Evolutionary conservation across 2,888 invertebrate species (phyloP).

Genomic region (Cataglyphis cursor): DNA sequence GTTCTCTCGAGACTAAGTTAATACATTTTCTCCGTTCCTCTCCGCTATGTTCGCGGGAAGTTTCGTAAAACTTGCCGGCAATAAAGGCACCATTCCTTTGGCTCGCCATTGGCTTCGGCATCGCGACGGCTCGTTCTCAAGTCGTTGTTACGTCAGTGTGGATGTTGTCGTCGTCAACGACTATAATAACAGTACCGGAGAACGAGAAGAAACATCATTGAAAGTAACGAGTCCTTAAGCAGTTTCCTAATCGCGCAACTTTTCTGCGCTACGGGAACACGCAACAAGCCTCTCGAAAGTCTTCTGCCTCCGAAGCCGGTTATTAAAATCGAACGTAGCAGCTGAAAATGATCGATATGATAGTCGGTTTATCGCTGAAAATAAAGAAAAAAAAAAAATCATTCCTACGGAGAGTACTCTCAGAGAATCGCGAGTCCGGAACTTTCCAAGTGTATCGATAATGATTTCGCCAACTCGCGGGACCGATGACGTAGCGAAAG

Average conservation of each 20-base stretch:
- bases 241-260: constrained; percentile 52
- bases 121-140: not conserved
- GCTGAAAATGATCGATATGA: constrained; percentile 21
- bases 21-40: constrained; percentile 57
- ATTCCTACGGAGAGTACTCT: not conserved
- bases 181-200: constrained; percentile 27
- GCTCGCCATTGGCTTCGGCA: constrained; percentile 37
- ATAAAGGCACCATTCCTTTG: constrained; percentile 62
- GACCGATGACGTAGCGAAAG: constrained; percentile 35
- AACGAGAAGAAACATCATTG: constrained; percentile 59
- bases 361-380: not conserved
- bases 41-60: constrained; percentile 44
- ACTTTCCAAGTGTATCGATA: constrained; percentile 34
- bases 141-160: constrained; percentile 40
- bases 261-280: constrained; percentile 23
- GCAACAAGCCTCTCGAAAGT: not conserved
- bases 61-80: constrained; percentile 61
- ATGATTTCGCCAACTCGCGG: constrained; percentile 33
- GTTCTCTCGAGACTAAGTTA: constrained; percentile 60
- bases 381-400: not conserved
- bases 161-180: constrained; percentile 33
- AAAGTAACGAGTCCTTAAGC: constrained; percentile 64
- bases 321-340: constrained; percentile 59
- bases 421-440: constrained; percentile 13
- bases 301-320: constrained; percentile 10